These are phyloP conservation scores for Platycercus adscitus DNA, from an alignment of 2,113 vertebrate species.

Conservation along the genomic window DNA sequence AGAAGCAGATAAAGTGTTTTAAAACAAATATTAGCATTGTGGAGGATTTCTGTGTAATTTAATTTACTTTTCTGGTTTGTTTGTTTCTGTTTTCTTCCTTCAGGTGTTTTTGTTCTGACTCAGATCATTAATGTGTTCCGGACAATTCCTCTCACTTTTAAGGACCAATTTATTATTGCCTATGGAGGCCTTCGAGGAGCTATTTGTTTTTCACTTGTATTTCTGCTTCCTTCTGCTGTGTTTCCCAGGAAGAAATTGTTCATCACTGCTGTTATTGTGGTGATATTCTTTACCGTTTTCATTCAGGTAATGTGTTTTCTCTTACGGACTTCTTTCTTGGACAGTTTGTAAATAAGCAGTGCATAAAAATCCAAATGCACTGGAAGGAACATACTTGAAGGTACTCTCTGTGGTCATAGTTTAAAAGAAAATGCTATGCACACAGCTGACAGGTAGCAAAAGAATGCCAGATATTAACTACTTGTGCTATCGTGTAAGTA, in stretches of 20 bases:
- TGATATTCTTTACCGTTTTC: conserved; percentile 97
- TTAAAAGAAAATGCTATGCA: neutral
- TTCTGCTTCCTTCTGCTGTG: conserved; percentile 87
- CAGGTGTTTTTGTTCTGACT: conserved; percentile 92
- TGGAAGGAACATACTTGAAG: neutral
- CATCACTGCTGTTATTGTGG: conserved; percentile 89
- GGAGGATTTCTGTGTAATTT: neutral
- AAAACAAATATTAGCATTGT: neutral
- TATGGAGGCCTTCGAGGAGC: conserved; percentile 95
- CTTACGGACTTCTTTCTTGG: neutral
- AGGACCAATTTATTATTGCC: conserved; percentile 96
- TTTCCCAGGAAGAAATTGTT: conserved; percentile 90
- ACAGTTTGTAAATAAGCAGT: neutral
- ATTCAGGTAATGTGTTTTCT: conserved; percentile 83
- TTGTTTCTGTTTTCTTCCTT: neutral
- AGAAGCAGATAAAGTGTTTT: neutral
- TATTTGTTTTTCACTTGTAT: conserved; percentile 93
- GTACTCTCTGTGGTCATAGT: neutral
- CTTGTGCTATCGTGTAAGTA: neutral
- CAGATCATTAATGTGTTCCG: conserved; percentile 96
- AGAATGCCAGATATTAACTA: conserved; percentile 20
- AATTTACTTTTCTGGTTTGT: neutral
- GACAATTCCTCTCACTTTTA: conserved; percentile 91
- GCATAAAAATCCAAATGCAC: neutral
- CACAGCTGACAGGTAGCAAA: neutral